Percentiles rank a stretch among this genome's conserved stretches.
Conservation (phyloP, 2,888 invertebrate species). For the Melieria omissa region DNA sequence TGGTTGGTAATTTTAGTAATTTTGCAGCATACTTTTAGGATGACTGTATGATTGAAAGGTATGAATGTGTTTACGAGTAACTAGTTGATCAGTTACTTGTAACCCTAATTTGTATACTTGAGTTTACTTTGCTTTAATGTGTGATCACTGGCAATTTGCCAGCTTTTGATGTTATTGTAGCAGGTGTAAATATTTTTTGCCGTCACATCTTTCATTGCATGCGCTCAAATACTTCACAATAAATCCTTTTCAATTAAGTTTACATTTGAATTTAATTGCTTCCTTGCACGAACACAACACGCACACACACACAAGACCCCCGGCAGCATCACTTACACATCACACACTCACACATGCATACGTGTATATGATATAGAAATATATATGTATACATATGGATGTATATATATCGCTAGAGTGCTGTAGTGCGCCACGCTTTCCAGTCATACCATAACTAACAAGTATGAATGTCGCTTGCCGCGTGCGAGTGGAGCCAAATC, state of each 20-base stretch:
- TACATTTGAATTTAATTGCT: slow-evolving; percentile 52
- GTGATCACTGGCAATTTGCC: too few species aligned
- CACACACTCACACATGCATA: not conserved
- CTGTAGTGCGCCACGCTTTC: not conserved
- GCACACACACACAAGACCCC: not conserved
- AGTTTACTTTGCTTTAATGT: too few species aligned
- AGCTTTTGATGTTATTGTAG: too few species aligned
- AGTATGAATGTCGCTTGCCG: not conserved
- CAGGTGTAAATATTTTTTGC: too few species aligned
- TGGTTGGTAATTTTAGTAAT: too few species aligned
- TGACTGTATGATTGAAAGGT: too few species aligned
- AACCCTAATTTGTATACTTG: too few species aligned
- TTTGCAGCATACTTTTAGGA: too few species aligned
- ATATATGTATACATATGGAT: not conserved
- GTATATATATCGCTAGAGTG: not conserved
- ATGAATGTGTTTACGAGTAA: too few species aligned
- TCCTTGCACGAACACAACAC: slow-evolving; percentile 36
- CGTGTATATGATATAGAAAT: not conserved
- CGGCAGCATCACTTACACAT: not conserved
- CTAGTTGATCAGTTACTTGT: too few species aligned
- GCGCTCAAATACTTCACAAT: slow-evolving; percentile 17
- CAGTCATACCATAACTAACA: not conserved
- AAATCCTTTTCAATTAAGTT: slow-evolving; percentile 51
- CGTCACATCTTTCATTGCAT: too few species aligned
- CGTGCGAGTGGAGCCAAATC: not conserved